Percentiles rank a stretch among this genome's conserved stretches.
Conservation (phyloP, 2,797 vertebrate genomes). For the Sebastes hubbsi region DNA sequence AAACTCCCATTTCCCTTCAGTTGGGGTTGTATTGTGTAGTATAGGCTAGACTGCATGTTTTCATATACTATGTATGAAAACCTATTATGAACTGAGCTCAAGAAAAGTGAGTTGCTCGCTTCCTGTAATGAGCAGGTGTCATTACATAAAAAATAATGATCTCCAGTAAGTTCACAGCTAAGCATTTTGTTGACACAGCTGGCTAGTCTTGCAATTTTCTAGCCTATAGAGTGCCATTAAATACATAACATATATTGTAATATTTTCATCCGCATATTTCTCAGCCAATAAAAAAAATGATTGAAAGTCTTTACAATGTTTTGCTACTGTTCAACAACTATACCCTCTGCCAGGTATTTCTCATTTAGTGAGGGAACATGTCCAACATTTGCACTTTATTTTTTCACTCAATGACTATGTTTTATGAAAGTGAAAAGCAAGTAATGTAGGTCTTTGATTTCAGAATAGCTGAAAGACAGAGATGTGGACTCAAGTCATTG, state of each 20-base stretch:
- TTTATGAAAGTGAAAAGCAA: background rate
- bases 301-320: background rate
- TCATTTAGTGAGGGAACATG: background rate
- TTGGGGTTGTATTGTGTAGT: background rate
- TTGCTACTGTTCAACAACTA: background rate
- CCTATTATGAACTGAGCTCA: background rate
- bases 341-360: background rate
- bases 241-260: background rate
- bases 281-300: background rate
- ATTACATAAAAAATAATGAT: background rate
- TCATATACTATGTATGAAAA: background rate
- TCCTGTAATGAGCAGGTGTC: background rate
- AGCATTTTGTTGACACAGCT: background rate
- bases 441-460: background rate
- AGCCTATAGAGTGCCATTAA: background rate
- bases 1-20: conserved; percentile 27
- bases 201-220: background rate
- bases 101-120: background rate
- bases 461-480: background rate
- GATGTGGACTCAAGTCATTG: too few species aligned
- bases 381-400: background rate
- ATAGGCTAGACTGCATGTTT: background rate
- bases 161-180: background rate
- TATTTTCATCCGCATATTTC: background rate
- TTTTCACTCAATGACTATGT: too few species aligned